Evolutionary conservation across 2,797 vertebrate species (phyloP).

Genomic region (Pyrocephalus nanus): DNA sequence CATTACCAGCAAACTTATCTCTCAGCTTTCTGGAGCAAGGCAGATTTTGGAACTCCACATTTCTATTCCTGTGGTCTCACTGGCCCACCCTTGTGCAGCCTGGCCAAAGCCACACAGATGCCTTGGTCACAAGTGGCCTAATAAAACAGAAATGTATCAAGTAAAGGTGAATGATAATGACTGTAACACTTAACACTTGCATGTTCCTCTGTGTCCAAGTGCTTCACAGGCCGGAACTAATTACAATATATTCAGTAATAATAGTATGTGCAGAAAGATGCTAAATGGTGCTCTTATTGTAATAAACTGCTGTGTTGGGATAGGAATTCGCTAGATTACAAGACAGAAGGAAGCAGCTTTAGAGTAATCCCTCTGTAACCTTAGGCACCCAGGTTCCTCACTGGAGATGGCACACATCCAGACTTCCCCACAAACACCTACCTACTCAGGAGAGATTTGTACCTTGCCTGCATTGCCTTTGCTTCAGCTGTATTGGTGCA

Average conservation of each 20-base stretch:
- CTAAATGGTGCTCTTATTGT: background rate
- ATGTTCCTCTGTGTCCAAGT: background rate
- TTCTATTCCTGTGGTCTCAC: background rate
- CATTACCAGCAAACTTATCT: background rate
- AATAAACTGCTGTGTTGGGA: background rate
- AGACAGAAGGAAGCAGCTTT: background rate
- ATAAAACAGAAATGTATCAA: background rate
- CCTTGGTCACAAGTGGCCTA: background rate
- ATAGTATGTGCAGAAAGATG: background rate
- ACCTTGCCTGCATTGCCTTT: background rate
- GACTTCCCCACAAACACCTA: background rate
- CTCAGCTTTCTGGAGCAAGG: background rate
- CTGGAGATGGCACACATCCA: background rate
- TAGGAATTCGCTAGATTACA: background rate
- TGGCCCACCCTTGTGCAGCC: fast-evolving
- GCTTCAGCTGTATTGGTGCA: background rate
- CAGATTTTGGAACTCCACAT: background rate
- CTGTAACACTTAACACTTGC: background rate
- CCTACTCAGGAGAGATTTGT: background rate
- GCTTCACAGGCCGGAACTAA: background rate
- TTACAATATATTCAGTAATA: background rate
- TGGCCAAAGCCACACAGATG: background rate
- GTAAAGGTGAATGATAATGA: background rate
- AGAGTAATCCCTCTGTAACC: background rate
- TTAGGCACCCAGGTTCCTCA: background rate